These are phyloP conservation scores for Galleria mellonella DNA, from an alignment of 1,140 invertebrate genomes.

Conservation along the genomic window DNA sequence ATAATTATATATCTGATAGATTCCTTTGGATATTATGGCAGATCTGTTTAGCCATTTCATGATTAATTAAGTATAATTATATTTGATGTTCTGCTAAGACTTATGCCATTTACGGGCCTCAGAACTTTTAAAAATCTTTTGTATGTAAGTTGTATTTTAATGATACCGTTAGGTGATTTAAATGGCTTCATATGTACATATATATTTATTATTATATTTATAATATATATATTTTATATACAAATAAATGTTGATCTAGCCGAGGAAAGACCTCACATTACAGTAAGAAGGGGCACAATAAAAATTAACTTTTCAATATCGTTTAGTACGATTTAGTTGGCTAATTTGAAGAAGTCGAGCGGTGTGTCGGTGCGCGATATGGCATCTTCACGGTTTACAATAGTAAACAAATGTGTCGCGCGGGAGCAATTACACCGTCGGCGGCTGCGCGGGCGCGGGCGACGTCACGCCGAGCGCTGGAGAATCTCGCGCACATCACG, in stretches of 20 bases:
- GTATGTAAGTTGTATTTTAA: too few relatives aligned
- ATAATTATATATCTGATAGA: not conserved
- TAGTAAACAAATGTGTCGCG: conserved; percentile 71
- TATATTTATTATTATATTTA: too few relatives aligned
- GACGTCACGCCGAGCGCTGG: conserved; percentile 31
- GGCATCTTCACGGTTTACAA: conserved; percentile 69
- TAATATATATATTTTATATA: too few relatives aligned
- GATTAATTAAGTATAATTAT: too few relatives aligned
- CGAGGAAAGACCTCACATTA: not conserved
- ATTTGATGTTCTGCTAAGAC: too few relatives aligned
- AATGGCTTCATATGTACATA: too few relatives aligned
- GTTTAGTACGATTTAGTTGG: conserved; percentile 27
- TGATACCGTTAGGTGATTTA: too few relatives aligned
- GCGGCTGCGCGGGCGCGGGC: conserved; percentile 26
- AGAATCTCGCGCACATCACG: conserved; percentile 55
- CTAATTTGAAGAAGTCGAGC: conserved; percentile 59
- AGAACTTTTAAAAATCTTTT: too few relatives aligned
- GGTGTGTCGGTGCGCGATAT: conserved; percentile 44
- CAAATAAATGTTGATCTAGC: not conserved
- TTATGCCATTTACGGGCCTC: too few relatives aligned
- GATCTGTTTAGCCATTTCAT: too few relatives aligned
- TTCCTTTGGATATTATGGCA: too few relatives aligned
- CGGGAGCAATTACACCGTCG: conserved; percentile 51
- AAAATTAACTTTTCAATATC: conserved; percentile 35
- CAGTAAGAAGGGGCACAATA: conserved; percentile 21